Evolutionary conservation across 2,113 vertebrate species (phyloP).

Genomic region (Porphyrio hochstetteri): DNA sequence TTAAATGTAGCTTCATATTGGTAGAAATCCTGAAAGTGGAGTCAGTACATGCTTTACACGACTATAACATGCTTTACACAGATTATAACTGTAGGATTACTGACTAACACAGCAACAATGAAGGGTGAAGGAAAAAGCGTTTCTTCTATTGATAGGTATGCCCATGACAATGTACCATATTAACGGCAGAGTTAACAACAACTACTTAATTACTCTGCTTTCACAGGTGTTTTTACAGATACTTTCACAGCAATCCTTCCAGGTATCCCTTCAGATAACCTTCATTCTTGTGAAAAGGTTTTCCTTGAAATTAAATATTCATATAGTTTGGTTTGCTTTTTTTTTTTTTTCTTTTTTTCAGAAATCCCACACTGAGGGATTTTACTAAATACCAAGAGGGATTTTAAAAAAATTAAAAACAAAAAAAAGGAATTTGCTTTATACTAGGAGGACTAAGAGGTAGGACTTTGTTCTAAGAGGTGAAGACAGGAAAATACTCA

Average conservation of each 20-base stretch:
- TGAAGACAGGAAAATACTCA: background rate
- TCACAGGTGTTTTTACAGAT: background rate
- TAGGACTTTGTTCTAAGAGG: background rate
- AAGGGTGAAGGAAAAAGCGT: background rate
- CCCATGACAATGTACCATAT: rapidly evolving
- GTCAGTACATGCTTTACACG: background rate
- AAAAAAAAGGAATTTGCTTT: background rate
- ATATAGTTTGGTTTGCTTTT: background rate
- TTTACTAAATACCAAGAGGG: background rate
- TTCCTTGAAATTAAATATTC: background rate
- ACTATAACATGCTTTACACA: background rate
- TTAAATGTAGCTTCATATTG: background rate
- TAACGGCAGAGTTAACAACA: background rate
- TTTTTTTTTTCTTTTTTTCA: background rate
- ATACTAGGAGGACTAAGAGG: background rate
- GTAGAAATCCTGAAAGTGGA: background rate
- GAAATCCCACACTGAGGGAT: background rate
- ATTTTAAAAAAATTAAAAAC: background rate
- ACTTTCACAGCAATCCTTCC: background rate
- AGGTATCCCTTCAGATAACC: background rate
- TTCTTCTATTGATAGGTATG: background rate
- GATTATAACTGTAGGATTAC: background rate
- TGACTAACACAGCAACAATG: background rate
- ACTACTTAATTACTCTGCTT: background rate
- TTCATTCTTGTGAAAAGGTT: background rate